Evolutionary conservation across 2,888 invertebrate genomes (phyloP).

Genomic region (Lochmaea crataegi): DNA sequence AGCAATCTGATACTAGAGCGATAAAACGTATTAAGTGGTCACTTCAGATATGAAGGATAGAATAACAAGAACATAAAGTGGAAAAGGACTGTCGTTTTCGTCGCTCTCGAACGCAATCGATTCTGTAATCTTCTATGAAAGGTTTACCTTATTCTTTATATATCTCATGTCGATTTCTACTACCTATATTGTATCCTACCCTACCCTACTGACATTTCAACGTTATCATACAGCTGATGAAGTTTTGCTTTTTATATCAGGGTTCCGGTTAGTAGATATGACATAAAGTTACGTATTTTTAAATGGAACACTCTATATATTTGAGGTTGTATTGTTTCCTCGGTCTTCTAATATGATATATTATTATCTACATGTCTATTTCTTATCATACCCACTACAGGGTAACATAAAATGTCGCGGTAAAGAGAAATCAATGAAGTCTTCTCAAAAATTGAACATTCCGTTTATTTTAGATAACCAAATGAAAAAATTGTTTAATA

Average conservation of each 20-base stretch:
- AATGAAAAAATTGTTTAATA: too few species aligned
- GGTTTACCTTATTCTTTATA: conserved; percentile 54
- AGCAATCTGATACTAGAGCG: conserved; percentile 60
- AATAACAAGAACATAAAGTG: conserved; percentile 63
- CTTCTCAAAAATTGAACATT: too few species aligned
- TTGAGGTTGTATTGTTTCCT: too few species aligned
- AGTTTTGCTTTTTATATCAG: conserved; percentile 36
- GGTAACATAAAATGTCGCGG: too few species aligned
- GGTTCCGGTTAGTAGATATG: too few species aligned
- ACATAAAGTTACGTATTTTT: too few species aligned
- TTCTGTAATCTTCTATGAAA: conserved; percentile 61
- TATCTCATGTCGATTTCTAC: conserved; percentile 42
- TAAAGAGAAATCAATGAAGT: too few species aligned
- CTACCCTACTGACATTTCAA: conserved; percentile 42
- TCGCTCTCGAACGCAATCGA: conserved; percentile 60
- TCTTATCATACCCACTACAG: too few species aligned
- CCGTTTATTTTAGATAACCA: too few species aligned
- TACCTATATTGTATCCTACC: conserved; percentile 50
- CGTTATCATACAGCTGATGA: conserved; percentile 45
- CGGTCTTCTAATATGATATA: too few species aligned
- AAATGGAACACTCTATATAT: too few species aligned
- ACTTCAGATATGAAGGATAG: conserved; percentile 63
- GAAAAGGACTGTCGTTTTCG: conserved; percentile 51
- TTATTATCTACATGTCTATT: too few species aligned
- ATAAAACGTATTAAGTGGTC: conserved; percentile 63